Conservation (phyloP, 2,113 vertebrate genomes). For the Terrapene triunguis region DNA sequence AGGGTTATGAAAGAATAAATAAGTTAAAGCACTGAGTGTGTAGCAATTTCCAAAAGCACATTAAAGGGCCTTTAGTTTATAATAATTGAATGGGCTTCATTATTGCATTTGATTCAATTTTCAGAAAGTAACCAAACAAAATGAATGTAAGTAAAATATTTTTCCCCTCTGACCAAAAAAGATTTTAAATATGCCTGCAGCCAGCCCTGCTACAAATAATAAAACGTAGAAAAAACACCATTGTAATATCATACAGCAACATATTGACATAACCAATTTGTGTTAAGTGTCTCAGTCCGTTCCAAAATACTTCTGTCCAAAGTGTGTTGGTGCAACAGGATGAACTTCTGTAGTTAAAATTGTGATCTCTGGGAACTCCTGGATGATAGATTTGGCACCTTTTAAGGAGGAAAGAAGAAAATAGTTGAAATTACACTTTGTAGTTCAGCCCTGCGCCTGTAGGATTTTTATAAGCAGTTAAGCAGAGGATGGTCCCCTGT, state of each 20-base stretch:
- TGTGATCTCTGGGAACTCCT: conserved; percentile 98
- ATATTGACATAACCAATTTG: conserved; percentile 47
- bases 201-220: conserved; percentile 33
- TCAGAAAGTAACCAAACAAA: conserved; percentile 52
- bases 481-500: background rate
- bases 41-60: conserved; percentile 15
- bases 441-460: background rate
- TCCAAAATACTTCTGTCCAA: conserved; percentile 98
- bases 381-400: conserved; percentile 97
- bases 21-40: conserved; percentile 57
- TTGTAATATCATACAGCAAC: conserved; percentile 23
- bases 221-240: conserved; percentile 63
- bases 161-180: conserved; percentile 51
- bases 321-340: conserved; percentile 94
- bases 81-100: background rate
- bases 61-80: conserved; percentile 26
- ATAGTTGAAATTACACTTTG: background rate
- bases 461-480: background rate
- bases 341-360: conserved; percentile 97
- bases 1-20: conserved; percentile 67
- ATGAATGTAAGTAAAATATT: conserved; percentile 32
- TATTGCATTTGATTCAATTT: background rate
- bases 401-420: conserved; percentile 57
- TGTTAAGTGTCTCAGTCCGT: conserved; percentile 85
- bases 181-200: conserved; percentile 39